Evolutionary conservation across 37 sponge, comb jelly and placozoan genomes (phyloP), one percentile per base, ranked within the genome.

Genomic region (Cladorhizidae sp.): DNA sequence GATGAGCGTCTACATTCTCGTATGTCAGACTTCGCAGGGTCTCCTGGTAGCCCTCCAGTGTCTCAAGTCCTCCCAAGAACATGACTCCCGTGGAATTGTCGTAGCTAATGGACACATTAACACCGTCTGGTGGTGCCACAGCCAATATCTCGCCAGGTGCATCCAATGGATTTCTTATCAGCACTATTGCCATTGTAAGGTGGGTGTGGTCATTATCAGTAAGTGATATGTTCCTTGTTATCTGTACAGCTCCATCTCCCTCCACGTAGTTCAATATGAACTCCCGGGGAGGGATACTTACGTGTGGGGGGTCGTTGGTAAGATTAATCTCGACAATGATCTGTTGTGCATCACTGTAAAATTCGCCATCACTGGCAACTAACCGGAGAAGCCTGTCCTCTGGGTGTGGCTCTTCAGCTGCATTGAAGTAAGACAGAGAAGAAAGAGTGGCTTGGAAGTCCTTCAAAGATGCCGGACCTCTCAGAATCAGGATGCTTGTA

Each of bases 401-500:
- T 5, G 88, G 57, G 22, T 31, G 59, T 7, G 93, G 96, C 33
- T 90, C 93, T 78, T 90, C 93, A 52, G 90, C 96, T 17, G 56
- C 9, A 57, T 96, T 92, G 36, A 52, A 50, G 75, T 96, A 96
- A 8, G 78, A 77, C 9, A 96, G 83, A 31, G 91, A 79, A 20
- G 83, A 54, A 0, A 96, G 70, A 31, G 82, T 88, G 0, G 41
- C 37, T 67, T 89, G 91, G 68, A 96, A 96, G n/a, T 90, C 86
- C 0, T 0, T 43, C 14, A 96, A 18, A 11, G 81, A 59, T 18
- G 93, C 93, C 23, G 93, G 93, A 31, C 96, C 96, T 18, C 15
- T n/a, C 29, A 96, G 63, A 8, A 45, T 37, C 18, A 96, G 83
- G 35, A 49, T 76, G 43, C 36, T 50, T 23, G 12, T 32, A 7